phyloP scores from a whole-genome alignment of 1,140 invertebrate species.

The Samia ricini region DNA sequence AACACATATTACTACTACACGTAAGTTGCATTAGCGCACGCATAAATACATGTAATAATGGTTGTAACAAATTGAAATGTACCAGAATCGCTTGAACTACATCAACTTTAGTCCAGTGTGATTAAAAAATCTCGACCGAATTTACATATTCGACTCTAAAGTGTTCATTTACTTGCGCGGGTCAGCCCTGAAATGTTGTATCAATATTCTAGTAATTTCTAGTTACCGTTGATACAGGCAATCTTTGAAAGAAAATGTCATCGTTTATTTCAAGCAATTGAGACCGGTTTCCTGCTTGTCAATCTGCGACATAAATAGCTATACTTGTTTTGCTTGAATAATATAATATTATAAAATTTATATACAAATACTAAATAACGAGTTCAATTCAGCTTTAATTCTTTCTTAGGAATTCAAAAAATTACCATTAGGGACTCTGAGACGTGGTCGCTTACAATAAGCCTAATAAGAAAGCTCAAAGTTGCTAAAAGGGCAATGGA shows the following conservation, averaged over 20 bases:
- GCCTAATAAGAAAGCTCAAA: too few relatives aligned
- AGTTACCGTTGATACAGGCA: not conserved
- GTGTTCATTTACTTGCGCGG: slow-evolving; percentile 5
- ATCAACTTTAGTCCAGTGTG: not conserved
- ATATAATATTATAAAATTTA: too few relatives aligned
- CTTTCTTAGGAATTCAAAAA: too few relatives aligned
- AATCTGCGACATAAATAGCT: too few relatives aligned
- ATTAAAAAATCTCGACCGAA: slow-evolving; percentile 16
- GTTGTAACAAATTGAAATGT: not conserved
- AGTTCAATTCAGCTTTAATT: too few relatives aligned
- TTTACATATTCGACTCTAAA: slow-evolving; percentile 19
- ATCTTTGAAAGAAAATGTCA: not conserved
- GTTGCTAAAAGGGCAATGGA: too few relatives aligned
- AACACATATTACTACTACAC: not conserved
- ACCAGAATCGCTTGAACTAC: not conserved
- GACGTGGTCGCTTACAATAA: too few relatives aligned
- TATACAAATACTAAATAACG: too few relatives aligned
- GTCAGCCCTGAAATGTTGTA: too few relatives aligned
- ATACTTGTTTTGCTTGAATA: too few relatives aligned
- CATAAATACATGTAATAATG: not conserved
- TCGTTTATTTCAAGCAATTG: not conserved
- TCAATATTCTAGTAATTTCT: not conserved
- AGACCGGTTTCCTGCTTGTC: not conserved
- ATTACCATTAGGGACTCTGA: too few relatives aligned
- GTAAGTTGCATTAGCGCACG: too few relatives aligned